Base-by-base conservation (phyloP, 2,113 vertebrate species). In the Callithrix jacchus region DNA sequence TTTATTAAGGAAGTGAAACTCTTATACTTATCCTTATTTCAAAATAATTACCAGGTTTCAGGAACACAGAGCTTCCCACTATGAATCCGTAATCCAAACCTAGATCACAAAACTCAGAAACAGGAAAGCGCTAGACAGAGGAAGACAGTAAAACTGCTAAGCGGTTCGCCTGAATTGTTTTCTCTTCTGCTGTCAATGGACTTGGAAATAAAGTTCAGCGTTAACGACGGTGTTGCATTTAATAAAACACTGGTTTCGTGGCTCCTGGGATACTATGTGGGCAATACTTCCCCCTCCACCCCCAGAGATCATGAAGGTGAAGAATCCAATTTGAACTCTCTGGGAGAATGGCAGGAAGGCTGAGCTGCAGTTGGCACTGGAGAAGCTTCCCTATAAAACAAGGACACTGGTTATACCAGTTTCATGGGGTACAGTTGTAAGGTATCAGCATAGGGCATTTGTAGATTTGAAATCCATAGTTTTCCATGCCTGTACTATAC, bases 221-320 rank as follows among this genome's bases (percentile, higher is more conserved):
- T 96, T 93, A 96, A 96, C 86, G 94, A 97, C 52, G 82, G 52
- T 0, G 23, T 81, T 92, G 97, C 30, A 71, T 42, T 61, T 96
- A 97, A 94, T 97, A 94, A 97, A 96, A 87, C 92, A 95, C 13
- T 7, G 2, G 35, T 92, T 89, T 92, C 49, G 6, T 76, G 94
- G 92, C 82, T 97, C 89, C 84, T 54, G 40, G 54, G 52, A 87
- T 79, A 70, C n/a, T 79, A 81, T 3, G 16, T 95, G 85, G 94
- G 88, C 85, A 90, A 96, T 32, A 35, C 54, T 85, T 11, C 66
- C 52, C 52, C 74, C 47, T n/a, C n/a, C 1, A 30, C 11, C 40
- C n/a, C 35, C 27, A 0, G 2, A 95, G 52, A 96, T 49, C 91
- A 96, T 91, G 77, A 91, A 97, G 86, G 92, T 23, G 54, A 94